Base-by-base conservation (phyloP, 2,113 vertebrate genomes). In the Lates calcarifer region DNA sequence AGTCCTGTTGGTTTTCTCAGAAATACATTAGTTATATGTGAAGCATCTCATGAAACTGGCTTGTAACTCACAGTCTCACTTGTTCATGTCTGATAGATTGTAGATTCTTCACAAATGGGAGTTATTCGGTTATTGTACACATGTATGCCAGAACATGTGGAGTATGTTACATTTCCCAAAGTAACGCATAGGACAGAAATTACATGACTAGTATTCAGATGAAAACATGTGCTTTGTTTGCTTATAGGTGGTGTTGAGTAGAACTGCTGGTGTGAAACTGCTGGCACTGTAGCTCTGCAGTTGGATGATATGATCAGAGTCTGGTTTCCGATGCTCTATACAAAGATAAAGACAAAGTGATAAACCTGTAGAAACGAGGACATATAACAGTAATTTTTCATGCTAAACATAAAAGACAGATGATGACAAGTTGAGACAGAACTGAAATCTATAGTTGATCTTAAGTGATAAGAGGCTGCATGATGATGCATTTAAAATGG, bases 401-500 rank as follows among this genome's bases (percentile, higher is more conserved):
- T 60, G 13, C 13, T 39, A 31, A 71, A 37, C 29, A 43, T 33
- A 3, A 39, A 41, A 53, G 29, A 70, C 71, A 14, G 56, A 66
- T 58, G 53, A 20, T 13, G 39, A 77, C 0, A 1, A 45, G 24
- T 53, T 68, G 37, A 57, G 39, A 60, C 57, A 20, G n/a, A 74
- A 31, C 13, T 64, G 41, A 75, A 57, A 60, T 41, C 35, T 57
- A 31, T 15, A 24, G 28, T 33, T 35, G 79, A 69, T 84, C 56
- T 63, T 53, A 22, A 33, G 26, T 12, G 56, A 76, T 68, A 60
- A 57, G 20, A 14, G 10, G 20, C 57, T 24, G 28, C 51, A 35
- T 70, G 26, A 57, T 66, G 1, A 56, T 18, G 11, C n/a, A 49
- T 49, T 58, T 35, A 47, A 12, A 73, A 70, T 63, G 31, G n/a